A percentile compares a stretch with the other conserved stretches of the same genome.
phyloP scores from a whole-genome alignment of 2,797 vertebrate genomes.

The Lindbergichthys nudifrons region DNA sequence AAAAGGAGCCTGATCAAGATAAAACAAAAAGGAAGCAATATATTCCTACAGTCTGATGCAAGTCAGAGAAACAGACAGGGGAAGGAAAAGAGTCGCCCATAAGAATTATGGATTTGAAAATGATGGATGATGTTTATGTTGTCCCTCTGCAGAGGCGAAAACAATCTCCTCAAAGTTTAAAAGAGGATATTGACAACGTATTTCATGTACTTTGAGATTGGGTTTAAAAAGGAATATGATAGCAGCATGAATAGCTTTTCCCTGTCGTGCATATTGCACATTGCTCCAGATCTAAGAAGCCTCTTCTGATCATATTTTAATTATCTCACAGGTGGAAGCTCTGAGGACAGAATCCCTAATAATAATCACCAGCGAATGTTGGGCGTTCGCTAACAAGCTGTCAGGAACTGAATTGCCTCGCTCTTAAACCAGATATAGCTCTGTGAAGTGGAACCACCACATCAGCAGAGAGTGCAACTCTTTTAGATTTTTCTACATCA shows the following conservation, averaged over 20 bases:
- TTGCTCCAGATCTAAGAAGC: constrained; percentile 20
- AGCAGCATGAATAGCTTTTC: constrained; percentile 11
- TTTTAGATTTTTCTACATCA: constrained; percentile 32
- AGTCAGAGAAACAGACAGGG: constrained; percentile 38
- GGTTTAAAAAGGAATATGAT: constrained; percentile 16
- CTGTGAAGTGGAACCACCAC: constrained; percentile 55
- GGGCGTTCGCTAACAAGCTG: constrained; percentile 56
- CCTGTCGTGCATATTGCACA: not conserved
- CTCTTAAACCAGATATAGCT: constrained; percentile 49
- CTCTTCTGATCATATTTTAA: constrained; percentile 25
- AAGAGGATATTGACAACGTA: constrained; percentile 27
- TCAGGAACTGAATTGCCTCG: constrained; percentile 34
- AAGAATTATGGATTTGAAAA: constrained; percentile 18
- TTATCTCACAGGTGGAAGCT: constrained; percentile 34
- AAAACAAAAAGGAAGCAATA: constrained; percentile 15
- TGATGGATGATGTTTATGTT: constrained; percentile 49
- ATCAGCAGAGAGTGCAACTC: constrained; percentile 39
- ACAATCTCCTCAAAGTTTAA: constrained; percentile 27
- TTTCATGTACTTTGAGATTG: constrained; percentile 32
- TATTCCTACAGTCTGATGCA: constrained; percentile 22
- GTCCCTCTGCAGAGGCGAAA: constrained; percentile 18
- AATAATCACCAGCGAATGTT: constrained; percentile 31
- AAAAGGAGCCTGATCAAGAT: constrained; percentile 21
- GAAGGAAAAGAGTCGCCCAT: constrained; percentile 16
- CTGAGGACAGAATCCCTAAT: constrained; percentile 24